These are phyloP conservation scores for Oryzias melastigma DNA, from an alignment of 2,113 vertebrate genomes.

Conservation along the genomic window DNA sequence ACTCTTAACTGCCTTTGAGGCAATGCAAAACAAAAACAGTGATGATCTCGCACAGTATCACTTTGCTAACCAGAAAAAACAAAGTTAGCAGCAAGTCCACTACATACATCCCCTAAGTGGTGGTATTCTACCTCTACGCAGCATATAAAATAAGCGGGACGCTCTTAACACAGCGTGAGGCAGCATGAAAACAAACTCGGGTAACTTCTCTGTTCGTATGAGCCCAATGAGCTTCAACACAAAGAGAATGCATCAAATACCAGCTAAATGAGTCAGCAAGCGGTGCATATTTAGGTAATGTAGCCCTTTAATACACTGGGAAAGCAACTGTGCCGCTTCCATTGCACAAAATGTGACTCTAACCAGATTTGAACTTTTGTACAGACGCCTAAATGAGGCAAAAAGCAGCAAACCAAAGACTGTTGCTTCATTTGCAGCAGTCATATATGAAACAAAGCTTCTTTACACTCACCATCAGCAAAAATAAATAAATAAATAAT, in stretches of 20 bases:
- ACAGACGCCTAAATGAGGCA: constrained; percentile 6
- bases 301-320: constrained; percentile 64
- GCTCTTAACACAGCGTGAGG: constrained; percentile 44
- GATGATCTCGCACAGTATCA: constrained; percentile 46
- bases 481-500: too few species aligned
- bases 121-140: constrained; percentile 23
- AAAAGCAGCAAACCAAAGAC: not conserved
- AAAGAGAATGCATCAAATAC: constrained; percentile 3
- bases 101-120: constrained; percentile 61
- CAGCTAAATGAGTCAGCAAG: constrained; percentile 35
- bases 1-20: constrained; percentile 1
- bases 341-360: constrained; percentile 17
- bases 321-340: constrained; percentile 35
- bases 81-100: constrained; percentile 57
- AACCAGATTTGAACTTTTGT: not conserved
- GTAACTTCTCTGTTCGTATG: not conserved
- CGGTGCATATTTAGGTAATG: constrained; percentile 62
- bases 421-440: constrained; percentile 1
- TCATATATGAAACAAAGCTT: too few species aligned
- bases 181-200: constrained; percentile 44
- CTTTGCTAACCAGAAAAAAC: constrained; percentile 52
- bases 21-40: constrained; percentile 28
- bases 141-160: constrained; percentile 34
- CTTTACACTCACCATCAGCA: too few species aligned
- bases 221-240: constrained; percentile 4